Percentiles rank a stretch among this genome's conserved stretches.
These are phyloP conservation scores for Zele albiditarsus DNA, from an alignment of 2,888 invertebrate genomes.

Conservation along the genomic window DNA sequence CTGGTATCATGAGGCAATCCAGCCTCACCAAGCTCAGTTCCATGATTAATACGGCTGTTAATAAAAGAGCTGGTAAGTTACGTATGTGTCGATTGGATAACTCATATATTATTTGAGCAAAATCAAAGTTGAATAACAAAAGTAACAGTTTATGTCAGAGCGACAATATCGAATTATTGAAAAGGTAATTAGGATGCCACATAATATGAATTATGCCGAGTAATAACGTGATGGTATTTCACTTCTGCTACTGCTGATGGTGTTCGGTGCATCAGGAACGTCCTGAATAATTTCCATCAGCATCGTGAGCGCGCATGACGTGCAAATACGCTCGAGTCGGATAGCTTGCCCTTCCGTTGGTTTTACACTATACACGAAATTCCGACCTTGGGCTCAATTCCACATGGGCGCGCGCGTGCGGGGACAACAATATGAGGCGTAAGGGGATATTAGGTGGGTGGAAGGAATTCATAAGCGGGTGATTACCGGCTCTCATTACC, in stretches of 20 bases:
- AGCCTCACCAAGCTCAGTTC: constrained; percentile 79
- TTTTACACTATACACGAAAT: constrained; percentile 36
- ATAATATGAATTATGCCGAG: constrained; percentile 4
- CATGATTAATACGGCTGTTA: constrained; percentile 78
- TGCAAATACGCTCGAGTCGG: constrained; percentile 13
- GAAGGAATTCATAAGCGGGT: constrained; percentile 51
- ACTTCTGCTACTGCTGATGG: background rate
- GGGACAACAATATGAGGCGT: background rate
- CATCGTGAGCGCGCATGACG: background rate
- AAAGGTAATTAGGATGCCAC: background rate
- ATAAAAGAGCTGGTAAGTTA: constrained; percentile 72
- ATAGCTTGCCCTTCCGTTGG: constrained; percentile 30
- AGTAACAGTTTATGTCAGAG: background rate
- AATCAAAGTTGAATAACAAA: background rate
- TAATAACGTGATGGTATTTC: constrained; percentile 14
- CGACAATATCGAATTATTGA: background rate
- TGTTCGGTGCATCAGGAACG: background rate
- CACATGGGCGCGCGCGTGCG: constrained; percentile 11
- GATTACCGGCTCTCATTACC: constrained; percentile 37
- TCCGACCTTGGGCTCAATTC: constrained; percentile 41
- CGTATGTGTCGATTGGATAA: constrained; percentile 51
- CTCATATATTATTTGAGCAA: constrained; percentile 41
- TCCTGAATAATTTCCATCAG: constrained; percentile 24
- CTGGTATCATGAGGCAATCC: constrained; percentile 77
- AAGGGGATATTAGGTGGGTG: constrained; percentile 42